Conservation (phyloP, 2,113 vertebrate species). For the Dicaeum eximium region DNA sequence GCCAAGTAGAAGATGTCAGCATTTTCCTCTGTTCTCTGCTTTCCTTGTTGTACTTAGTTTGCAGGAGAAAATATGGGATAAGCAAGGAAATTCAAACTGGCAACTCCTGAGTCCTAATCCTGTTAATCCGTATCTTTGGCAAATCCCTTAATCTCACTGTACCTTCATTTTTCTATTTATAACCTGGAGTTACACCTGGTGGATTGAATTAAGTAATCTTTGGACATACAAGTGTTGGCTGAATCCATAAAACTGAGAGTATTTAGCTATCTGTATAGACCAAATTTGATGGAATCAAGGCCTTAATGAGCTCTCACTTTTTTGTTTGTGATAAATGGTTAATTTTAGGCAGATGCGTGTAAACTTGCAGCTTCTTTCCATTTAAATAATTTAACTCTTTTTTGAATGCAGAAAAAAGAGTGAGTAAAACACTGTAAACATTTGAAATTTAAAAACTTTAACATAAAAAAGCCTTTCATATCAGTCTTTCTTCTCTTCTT, state of each 20-base stretch:
- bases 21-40: not conserved
- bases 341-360: not conserved
- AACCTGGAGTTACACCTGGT: slow-evolving; percentile 18
- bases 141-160: slow-evolving; percentile 23
- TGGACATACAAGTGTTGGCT: not conserved
- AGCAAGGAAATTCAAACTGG: not conserved
- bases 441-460: not conserved
- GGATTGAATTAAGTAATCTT: not conserved
- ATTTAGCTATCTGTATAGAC: not conserved
- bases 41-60: not conserved
- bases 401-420: not conserved
- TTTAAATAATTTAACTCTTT: not conserved
- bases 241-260: not conserved
- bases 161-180: slow-evolving; percentile 42
- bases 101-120: slow-evolving; percentile 4
- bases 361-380: not conserved
- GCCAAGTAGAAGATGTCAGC: not conserved
- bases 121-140: not conserved
- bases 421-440: not conserved
- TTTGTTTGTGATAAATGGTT: not conserved
- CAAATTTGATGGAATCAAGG: not conserved
- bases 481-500: not conserved
- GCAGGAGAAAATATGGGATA: not conserved
- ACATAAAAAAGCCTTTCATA: not conserved
- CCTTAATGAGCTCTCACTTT: not conserved